Evolutionary conservation across 2,888 invertebrate genomes (phyloP).

Genomic region (Thereva unica): DNA sequence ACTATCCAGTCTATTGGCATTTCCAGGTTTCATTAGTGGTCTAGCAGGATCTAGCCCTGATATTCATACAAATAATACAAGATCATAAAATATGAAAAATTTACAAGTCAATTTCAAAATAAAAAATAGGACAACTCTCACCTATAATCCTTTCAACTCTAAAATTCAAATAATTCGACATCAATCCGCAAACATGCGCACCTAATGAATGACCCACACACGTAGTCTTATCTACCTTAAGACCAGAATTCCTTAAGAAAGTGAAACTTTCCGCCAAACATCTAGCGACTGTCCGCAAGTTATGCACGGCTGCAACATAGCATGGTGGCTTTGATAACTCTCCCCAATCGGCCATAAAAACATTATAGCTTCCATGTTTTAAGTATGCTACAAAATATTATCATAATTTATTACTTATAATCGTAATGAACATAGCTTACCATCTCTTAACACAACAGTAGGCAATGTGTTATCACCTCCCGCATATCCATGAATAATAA

Average conservation of each 20-base stretch:
- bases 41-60: slow-evolving; percentile 74
- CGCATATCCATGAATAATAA: slow-evolving; percentile 77
- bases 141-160: slow-evolving; percentile 74
- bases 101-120: neutral
- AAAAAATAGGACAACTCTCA: slow-evolving; percentile 48
- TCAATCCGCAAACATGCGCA: slow-evolving; percentile 76
- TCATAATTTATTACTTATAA: slow-evolving; percentile 13
- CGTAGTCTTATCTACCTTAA: slow-evolving; percentile 67
- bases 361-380: slow-evolving; percentile 74
- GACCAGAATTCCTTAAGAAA: slow-evolving; percentile 67
- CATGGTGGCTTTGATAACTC: slow-evolving; percentile 70
- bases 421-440: slow-evolving; percentile 55
- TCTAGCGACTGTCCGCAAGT: slow-evolving; percentile 71
- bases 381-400: slow-evolving; percentile 64
- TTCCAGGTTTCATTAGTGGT: slow-evolving; percentile 69
- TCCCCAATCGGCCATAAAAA: slow-evolving; percentile 80
- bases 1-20: slow-evolving; percentile 67
- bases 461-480: slow-evolving; percentile 76
- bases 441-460: slow-evolving; percentile 73
- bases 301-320: slow-evolving; percentile 76
- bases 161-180: slow-evolving; percentile 73
- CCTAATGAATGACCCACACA: slow-evolving; percentile 80
- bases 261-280: slow-evolving; percentile 71
- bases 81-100: neutral
- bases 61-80: too few relatives aligned